Evolutionary conservation across 2,797 vertebrate genomes (phyloP), one percentile per base, ranked within the genome.

Genomic region (Gambusia yucatana): DNA sequence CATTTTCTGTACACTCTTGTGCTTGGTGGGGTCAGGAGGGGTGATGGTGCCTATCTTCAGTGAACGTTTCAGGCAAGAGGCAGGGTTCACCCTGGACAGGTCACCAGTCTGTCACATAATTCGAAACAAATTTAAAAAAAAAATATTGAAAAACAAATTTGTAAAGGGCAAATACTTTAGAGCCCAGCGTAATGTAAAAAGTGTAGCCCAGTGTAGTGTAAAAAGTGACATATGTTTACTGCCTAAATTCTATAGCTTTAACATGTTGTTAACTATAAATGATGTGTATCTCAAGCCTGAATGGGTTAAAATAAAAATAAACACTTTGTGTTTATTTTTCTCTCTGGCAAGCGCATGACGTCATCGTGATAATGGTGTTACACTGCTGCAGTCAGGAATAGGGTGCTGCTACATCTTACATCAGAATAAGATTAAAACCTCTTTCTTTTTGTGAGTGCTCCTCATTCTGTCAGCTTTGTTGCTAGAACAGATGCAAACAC

Each of bases 391-490:
- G 82, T 86, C 67, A 46, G 77, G 55, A 84, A 79, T 10, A 33
- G 59, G 71, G 59, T 13, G n/a, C 79, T 13, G n/a, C 78, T 78
- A 78, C 85, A 59, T 85, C 77, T 87, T 61, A 73, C 70, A 77
- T 52, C 59, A 76, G 73, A 85, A 82, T n/a, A 72, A 84, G 84
- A 87, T 88, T 82, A 86, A 86, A 91, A 81, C 72, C 65, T 84
- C 82, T 86, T 83, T 55, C 80, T 85, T 90, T 87, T 86, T 82
- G 79, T 85, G 78, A 88, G 84, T 80, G 84, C 85, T 84, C 61
- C 63, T 82, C 79, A 77, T 71, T 85, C 71, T 80, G 28, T 79
- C 82, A 87, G 81, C 76, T 72, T 59, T 63, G 63, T 46, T 17
- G n/a, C 59, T 67, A 72, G 48, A 79, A 72, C 20, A n/a, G 63